phyloP scores from a whole-genome alignment of 2,113 vertebrate genomes.

The Oceanodroma tethys region DNA sequence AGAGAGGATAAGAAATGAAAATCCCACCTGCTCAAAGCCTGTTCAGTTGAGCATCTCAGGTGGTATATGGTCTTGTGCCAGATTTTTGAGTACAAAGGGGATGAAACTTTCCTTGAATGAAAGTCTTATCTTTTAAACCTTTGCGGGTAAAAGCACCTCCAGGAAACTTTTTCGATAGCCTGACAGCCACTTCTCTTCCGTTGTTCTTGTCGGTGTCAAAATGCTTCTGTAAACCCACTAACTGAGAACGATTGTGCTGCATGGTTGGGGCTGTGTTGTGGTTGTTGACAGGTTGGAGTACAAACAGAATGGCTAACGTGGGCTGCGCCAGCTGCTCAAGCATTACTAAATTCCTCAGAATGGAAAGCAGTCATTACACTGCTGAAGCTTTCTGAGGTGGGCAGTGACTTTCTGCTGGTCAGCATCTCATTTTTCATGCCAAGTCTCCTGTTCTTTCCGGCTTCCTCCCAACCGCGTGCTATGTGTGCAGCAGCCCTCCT shows the following conservation, averaged over 20 bases:
- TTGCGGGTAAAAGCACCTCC: not conserved
- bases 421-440: slow-evolving; percentile 54
- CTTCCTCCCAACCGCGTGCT: not conserved
- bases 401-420: slow-evolving; percentile 44
- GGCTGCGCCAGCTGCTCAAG: not conserved
- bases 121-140: not conserved
- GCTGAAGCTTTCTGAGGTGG: slow-evolving; percentile 1
- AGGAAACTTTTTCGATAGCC: not conserved
- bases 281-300: not conserved
- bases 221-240: not conserved
- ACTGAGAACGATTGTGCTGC: not conserved
- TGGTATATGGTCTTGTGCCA: not conserved
- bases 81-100: not conserved
- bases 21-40: not conserved
- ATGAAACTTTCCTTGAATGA: not conserved
- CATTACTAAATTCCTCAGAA: not conserved
- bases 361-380: not conserved
- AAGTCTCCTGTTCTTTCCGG: slow-evolving; percentile 9
- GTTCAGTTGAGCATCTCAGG: not conserved
- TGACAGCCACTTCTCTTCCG: not conserved
- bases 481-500: not conserved
- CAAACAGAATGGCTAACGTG: not conserved
- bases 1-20: not conserved
- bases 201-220: not conserved
- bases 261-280: not conserved